Base-by-base conservation (phyloP, 2,797 vertebrate species). In the Meda fulgida region DNA sequence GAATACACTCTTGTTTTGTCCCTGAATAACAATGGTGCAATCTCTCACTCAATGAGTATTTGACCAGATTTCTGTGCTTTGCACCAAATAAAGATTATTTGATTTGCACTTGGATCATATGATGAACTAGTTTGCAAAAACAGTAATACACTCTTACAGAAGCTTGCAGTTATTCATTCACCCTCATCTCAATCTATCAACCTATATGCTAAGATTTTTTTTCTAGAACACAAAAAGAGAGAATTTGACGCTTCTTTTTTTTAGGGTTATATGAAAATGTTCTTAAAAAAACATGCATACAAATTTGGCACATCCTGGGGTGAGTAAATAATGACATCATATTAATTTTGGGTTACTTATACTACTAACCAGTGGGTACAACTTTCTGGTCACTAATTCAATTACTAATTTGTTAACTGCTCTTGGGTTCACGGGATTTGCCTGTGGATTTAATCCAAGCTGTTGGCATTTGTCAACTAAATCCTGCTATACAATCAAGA, bases 21-120 rank as follows among this genome's bases (percentile, higher is more conserved):
- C 77, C 38, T 65, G 58, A 43, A 65, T 23, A 78, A 78, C 51
- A 81, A 81, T 81, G 67, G n/a, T 58, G n/a, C 34, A 58, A 71
- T 19, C 78, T 21, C 36, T 58, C 65, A 38, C 46, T 34, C 31
- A 55, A 2, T 31, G 18, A 78, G 48, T 31, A 31, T 29, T 71
- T 81, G 67, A 70, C 51, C 36, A 40, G 34, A 71, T 71, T 70
- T 55, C 51, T 31, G 48, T 23, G 67, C 38, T 78, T 31, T 55
- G 67, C 51, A 43, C 67, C 26, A 40, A 71, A 81, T 81, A 23
- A 58, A 65, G 51, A 81, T 71, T 2, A 31, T 81, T 71, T 71
- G 80, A 31, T 43, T 81, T 40, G 18, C 36, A 43, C n/a, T 58
- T 58, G 38, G 80, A 58, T 40, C 51, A 71, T 38, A 69, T 53